Base-by-base conservation (phyloP, 1,140 invertebrate genomes). In the Leguminivora glycinivorella region DNA sequence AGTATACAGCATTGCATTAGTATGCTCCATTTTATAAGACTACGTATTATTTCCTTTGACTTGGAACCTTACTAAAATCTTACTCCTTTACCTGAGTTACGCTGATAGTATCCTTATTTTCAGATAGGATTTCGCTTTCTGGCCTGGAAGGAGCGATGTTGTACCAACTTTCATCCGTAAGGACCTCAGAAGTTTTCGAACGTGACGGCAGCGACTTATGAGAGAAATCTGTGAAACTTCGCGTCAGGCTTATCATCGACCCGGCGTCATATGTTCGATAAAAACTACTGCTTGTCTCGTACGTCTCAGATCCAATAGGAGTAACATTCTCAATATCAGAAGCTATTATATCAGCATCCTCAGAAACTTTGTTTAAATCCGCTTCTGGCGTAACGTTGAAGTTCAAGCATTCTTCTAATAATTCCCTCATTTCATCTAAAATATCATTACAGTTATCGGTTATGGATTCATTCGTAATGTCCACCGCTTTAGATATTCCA, bases 391-490 rank as follows among this genome's bases (percentile, higher is more conserved):
- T 69, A 52, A 75, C 68, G 56, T 78, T 78, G 34, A 79, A 74
- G 70, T 79, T 74, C 68, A 87, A 70, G 25, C 74, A 74, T 31
- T 83, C 80, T 71, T 87, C 85, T 63, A 88, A 70, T 58, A 89
- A 68, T 29, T 82, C 70, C 63, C 72, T 83, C 69, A 88, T 81
- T 38, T 72, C 72, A 52, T 69, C 73, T 19, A 77, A 69, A 56
- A 83, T 72, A 67, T 68, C 69, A 70, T 26, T 76, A 4, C 56
- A 31, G 2, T 71, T 77, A 6, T 70, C 70, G 22, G 67, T 74
- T 25, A 29, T 68, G 63, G 70, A 74, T 29, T 71, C 70, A 52
- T 67, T 68, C 9, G 73, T 56, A 67, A 58, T 66, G 19, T 73
- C 63, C 12, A 69, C 71, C 70, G 58, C 56, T 31, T 75, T 58